Evolutionary conservation across 2,797 vertebrate genomes (phyloP), one percentile per base, ranked within the genome.

Genomic region (Sarcoramphus papa): DNA sequence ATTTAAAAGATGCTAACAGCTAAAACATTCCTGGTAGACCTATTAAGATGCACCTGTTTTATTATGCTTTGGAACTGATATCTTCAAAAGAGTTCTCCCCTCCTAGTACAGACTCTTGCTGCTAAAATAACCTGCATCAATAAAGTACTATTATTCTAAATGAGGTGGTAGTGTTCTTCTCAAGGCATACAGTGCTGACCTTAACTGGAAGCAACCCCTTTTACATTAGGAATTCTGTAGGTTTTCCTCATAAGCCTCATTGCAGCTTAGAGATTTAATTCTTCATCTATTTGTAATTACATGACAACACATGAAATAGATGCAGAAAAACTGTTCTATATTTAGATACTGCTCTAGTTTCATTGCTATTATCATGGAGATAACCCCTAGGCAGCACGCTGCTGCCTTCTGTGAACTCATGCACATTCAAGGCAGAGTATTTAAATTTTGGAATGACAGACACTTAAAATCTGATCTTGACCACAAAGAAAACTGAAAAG

Each of bases 21-120:
- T 97, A 97, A 98, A 98, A 97, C 80, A 97, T 98, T 97, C 98
- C 98, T 98, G 41, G 96, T 93, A 98, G 98, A 97, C 96, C 98
- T 98, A 98, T 98, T 98, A 98, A 97, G 95, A 68, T 97, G 97
- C 98, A 98, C 98, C 98, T 98, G 98, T 97, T 98, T 98, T 98
- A 97, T 97, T 97, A 96, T 95, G 91, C 95, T 97, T 97, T 94
- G 73, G 95, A 97, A 97, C 89, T 31, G 62, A 54, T 95, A 97
- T 92, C 92, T 96, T 97, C 93, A 95, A 76, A 96, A 96, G 83
- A 88, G 62, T 95, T 95, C 79, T 96, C 16, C 59, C 30, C 64
- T 93, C 92, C 62, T 90, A 95, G 53, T 69, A 94, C 31, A 94
- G 88, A 60, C 50, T 88, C 91, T 93, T 91, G 65, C 48, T 83